Percentiles rank a stretch among this genome's conserved stretches.
Evolutionary conservation across 2,113 vertebrate genomes (phyloP).

Genomic region (Nipponia nippon): DNA sequence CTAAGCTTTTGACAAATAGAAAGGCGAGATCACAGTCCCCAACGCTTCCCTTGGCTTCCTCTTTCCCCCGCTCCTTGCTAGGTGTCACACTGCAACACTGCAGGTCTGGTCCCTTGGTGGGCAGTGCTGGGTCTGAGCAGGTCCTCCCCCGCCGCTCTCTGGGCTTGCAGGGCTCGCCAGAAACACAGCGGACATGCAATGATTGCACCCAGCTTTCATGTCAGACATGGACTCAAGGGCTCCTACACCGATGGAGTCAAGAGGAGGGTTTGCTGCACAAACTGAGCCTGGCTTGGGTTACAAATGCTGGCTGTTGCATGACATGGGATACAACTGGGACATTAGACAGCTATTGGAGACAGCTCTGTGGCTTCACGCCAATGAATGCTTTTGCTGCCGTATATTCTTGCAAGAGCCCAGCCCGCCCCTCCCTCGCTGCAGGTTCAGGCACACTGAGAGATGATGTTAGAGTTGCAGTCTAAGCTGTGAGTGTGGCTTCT

Average conservation of each 20-base stretch:
- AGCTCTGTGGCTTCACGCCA: constrained; percentile 54
- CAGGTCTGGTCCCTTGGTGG: not conserved
- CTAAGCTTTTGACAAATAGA: not conserved
- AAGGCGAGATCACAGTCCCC: not conserved
- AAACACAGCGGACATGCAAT: fast-evolving
- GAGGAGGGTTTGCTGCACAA: constrained; percentile 29
- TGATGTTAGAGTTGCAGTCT: constrained; percentile 64
- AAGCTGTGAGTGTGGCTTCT: constrained; percentile 41
- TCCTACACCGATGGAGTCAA: not conserved
- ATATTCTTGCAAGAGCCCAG: not conserved
- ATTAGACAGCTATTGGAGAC: constrained; percentile 45
- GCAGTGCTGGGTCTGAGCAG: not conserved
- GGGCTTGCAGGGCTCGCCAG: not conserved
- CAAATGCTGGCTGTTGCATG: constrained; percentile 45
- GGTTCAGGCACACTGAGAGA: constrained; percentile 66
- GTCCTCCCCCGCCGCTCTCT: not conserved
- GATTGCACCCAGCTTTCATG: not conserved
- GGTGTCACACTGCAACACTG: fast-evolving
- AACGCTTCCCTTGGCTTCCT: not conserved
- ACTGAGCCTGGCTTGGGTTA: constrained; percentile 36
- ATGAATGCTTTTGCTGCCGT: constrained; percentile 29
- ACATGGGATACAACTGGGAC: constrained; percentile 21
- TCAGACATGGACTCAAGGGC: not conserved
- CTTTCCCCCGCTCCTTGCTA: not conserved
- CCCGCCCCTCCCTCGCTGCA: not conserved